Evolutionary conservation across 1,140 invertebrate genomes (phyloP).

Genomic region (Tyrophagus putrescentiae): DNA sequence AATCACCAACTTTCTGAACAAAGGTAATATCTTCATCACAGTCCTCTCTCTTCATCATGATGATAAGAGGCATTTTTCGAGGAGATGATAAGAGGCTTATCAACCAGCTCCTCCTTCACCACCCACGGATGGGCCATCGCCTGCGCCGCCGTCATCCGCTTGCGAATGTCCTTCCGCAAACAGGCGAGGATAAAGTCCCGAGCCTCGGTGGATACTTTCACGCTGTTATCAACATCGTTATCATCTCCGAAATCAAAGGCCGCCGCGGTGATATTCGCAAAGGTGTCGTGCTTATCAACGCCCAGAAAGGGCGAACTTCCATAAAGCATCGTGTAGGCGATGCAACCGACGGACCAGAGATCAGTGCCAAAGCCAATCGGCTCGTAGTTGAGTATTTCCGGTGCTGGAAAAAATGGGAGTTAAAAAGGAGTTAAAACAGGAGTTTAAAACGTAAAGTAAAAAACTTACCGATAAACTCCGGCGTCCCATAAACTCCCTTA

Average conservation of each 20-base stretch:
- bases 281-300: conserved; percentile 80
- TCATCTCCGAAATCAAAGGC: conserved; percentile 75
- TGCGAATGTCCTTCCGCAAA: conserved; percentile 64
- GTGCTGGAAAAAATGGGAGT: conserved; percentile 44
- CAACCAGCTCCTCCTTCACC: neutral
- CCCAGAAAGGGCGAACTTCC: conserved; percentile 80
- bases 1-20: neutral
- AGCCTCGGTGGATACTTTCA: conserved; percentile 62
- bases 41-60: neutral
- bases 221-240: conserved; percentile 64
- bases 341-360: conserved; percentile 69
- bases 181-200: conserved; percentile 71
- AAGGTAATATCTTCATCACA: neutral
- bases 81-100: neutral
- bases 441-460: neutral
- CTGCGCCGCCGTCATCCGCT: neutral
- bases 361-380: conserved; percentile 78
- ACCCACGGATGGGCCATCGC: conserved; percentile 1
- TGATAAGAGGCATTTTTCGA: neutral
- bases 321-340: conserved; percentile 61
- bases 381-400: conserved; percentile 83
- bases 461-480: conserved; percentile 73
- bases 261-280: conserved; percentile 82
- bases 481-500: conserved; percentile 79
- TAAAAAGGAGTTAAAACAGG: neutral